Percentiles rank a stretch among this genome's conserved stretches.
Evolutionary conservation across 2,797 vertebrate genomes (phyloP).

Genomic region (Sebastes trivittatus): DNA sequence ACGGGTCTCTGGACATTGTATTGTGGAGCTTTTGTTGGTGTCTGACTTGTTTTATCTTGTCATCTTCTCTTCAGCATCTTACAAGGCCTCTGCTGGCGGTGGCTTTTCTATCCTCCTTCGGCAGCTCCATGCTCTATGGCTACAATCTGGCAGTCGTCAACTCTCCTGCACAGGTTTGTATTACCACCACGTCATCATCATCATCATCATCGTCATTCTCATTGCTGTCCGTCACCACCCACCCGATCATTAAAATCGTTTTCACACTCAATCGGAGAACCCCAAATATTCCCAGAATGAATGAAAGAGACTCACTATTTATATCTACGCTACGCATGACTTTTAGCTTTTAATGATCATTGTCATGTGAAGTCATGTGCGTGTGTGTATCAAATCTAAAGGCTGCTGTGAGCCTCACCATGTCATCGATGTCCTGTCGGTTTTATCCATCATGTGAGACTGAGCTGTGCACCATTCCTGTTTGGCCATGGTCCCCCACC

Average conservation of each 20-base stretch:
- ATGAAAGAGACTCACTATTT: not conserved
- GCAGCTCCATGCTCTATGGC: constrained; percentile 92
- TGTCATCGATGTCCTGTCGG: constrained; percentile 36
- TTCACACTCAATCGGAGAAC: not conserved
- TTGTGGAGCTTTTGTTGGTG: not conserved
- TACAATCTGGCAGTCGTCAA: constrained; percentile 93
- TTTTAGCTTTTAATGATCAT: not conserved
- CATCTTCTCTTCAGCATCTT: constrained; percentile 76
- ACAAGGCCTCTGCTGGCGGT: constrained; percentile 85
- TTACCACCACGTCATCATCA: not conserved
- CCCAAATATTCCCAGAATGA: not conserved
- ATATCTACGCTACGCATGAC: not conserved
- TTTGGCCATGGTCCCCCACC: constrained; percentile 11
- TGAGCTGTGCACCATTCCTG: constrained; percentile 29
- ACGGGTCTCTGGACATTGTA: not conserved
- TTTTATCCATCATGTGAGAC: constrained; percentile 37
- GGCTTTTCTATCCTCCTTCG: constrained; percentile 88
- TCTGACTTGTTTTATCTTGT: not conserved
- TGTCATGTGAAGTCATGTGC: constrained; percentile 47
- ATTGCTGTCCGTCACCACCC: not conserved
- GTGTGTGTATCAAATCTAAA: constrained; percentile 27
- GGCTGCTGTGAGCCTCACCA: not conserved
- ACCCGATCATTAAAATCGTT: not conserved
- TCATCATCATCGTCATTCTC: not conserved
- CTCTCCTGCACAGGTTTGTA: constrained; percentile 87